Base-by-base conservation (phyloP, 2,888 invertebrate genomes). In the Xanthorhoe spadicearia region DNA sequence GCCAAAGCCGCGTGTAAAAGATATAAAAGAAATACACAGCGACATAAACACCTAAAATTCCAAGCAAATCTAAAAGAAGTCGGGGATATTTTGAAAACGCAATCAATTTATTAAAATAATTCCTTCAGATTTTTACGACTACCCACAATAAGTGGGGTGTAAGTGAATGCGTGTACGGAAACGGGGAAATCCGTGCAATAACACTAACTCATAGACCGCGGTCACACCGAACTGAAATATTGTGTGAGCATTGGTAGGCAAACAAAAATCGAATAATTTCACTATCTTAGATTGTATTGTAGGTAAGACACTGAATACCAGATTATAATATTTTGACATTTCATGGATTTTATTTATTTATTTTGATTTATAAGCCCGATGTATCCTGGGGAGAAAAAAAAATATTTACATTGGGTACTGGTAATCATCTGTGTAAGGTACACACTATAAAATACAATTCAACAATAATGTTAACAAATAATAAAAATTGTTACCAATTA, bases 151-250 rank as follows among this genome's bases (percentile, higher is more conserved):
- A 86, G 88, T 86, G 88, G 90, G 90, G 89, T 87, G 89, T 91
- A 89, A 92, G 92, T 90, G 88, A 89, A 90, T 89, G 89, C 89
- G 88, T 88, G 88, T 86, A 84, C 87, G 88, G 88, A 87, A 89
- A 87, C 86, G 84, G 87, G 88, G 83, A 90, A 88, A 91, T 90
- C 89, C 88, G 77, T 76, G 87, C 86, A 90, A 92, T 92, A 93
- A 92, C 89, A 91, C 90, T 93, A 92, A 92, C 87, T 92, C 91
- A 92, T 87, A 51, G 49, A 19, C 62, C 60, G 48, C 65, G 19
- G 56, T 72, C 70, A 72, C 74, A 71, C 61, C 62, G 64, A 17
- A 2, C 35, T 10, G 38, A 48, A 50, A 19, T 13, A 0, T 35
- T 49, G 35, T 23, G 32, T 51, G 50, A 51, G 23, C 46, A 13